Conservation (phyloP, 2,797 vertebrate species). For the Tenualosa ilisha region DNA sequence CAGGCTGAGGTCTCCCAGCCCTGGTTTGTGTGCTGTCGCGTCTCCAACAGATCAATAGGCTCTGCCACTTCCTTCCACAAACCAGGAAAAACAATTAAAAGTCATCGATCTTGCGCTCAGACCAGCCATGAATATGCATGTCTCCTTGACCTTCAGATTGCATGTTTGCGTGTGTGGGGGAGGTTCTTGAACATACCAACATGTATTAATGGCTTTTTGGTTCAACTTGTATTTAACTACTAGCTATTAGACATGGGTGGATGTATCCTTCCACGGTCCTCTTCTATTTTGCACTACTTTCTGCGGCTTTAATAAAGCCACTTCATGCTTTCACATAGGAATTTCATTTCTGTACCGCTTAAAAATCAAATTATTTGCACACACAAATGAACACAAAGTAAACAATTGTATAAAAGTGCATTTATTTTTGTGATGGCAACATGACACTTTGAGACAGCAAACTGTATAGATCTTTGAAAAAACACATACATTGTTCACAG, state of each 20-base stretch:
- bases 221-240: not conserved
- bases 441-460: not conserved
- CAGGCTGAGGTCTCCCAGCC: slow-evolving; percentile 72
- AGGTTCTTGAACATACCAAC: not conserved
- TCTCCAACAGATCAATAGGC: slow-evolving; percentile 92
- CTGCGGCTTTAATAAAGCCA: not conserved
- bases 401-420: no score
- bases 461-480: not conserved
- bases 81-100: slow-evolving; percentile 99
- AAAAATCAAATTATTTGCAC: no score
- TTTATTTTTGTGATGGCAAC: not conserved
- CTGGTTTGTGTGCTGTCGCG: slow-evolving; percentile 76
- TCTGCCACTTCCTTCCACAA: slow-evolving; percentile 91
- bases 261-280: not conserved
- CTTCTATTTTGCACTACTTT: no score
- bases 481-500: not conserved
- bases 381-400: not conserved
- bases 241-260: not conserved
- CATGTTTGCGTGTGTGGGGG: not conserved
- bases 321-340: no score
- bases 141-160: slow-evolving; percentile 89
- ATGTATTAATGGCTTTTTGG: not conserved
- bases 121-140: slow-evolving; percentile 95
- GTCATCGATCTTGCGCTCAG: slow-evolving; percentile 87
- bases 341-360: no score